Percentiles rank a stretch among this genome's conserved stretches.
Evolutionary conservation across 1,140 invertebrate genomes (phyloP).

Genomic region (Trichonephila inaurata): DNA sequence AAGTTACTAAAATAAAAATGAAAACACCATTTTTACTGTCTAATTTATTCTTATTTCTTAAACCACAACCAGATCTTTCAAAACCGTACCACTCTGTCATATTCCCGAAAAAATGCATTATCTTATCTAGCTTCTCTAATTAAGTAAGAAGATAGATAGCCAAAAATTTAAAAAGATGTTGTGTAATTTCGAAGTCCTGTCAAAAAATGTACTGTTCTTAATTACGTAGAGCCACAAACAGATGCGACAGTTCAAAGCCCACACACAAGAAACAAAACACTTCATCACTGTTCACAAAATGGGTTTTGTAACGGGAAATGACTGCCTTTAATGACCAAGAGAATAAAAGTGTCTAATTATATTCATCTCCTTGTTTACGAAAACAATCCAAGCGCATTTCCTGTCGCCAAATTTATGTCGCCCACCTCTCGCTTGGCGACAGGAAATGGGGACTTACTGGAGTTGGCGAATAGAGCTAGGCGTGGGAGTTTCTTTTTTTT

Average conservation of each 20-base stretch:
- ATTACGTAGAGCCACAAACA: neutral
- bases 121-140: too few species aligned
- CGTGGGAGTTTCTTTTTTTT: neutral
- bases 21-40: too few species aligned
- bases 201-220: neutral
- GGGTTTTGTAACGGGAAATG: neutral
- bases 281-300: neutral
- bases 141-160: neutral
- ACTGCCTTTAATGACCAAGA: neutral
- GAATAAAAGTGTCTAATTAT: slow-evolving; percentile 15
- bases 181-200: neutral
- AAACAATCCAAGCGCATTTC: neutral
- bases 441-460: neutral
- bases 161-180: neutral
- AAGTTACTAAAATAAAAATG: too few species aligned
- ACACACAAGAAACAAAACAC: neutral
- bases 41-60: neutral
- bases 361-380: slow-evolving; percentile 31
- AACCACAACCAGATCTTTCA: too few species aligned
- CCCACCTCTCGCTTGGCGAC: neutral
- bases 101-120: too few species aligned
- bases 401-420: slow-evolving; percentile 16
- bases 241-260: neutral
- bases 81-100: too few species aligned
- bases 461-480: neutral